Evolutionary conservation across 2,113 vertebrate genomes (phyloP), one percentile per base, ranked within the genome.

Genomic region (Lonchura striata): DNA sequence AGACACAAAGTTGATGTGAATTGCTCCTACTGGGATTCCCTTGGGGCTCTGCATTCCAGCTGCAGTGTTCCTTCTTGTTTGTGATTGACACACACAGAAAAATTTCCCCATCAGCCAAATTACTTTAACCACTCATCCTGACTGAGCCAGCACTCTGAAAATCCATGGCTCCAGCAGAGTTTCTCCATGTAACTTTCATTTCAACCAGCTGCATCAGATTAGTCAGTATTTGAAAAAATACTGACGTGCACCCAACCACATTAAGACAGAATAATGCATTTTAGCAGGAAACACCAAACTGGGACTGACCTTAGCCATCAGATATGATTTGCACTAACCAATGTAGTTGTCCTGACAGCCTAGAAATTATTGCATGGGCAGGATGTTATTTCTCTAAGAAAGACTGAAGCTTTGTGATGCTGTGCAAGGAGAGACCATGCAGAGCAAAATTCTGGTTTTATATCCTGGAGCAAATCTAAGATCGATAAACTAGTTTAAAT

Each of bases 231-330:
- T 68, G 27, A 50, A 68, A 79, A 70, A 46, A 33, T 8, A 41
- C 8, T 4, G 1, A 7, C 2, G 15, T 5, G 2, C 0, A 0
- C 24, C 41, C 22, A 57, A n/a, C 2, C 13, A 61, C 13, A 31
- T 41, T 21, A 52, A 72, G 50, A 22, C 2, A 69, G 19, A 35
- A 68, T 41, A 80, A 59, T 27, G 4, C 7, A 20, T 49, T 86
- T 92, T 77, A 66, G 46, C 30, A 37, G 28, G 31, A 52, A 83
- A 83, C 14, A 68, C 3, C 24, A 21, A 86, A 56, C 15, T 69
- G 27, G 25, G 84, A 19, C 9, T 15, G 8, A 25, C 24, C 18
- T 80, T 70, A 35, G 6, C 39, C 54, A 7, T 59, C 69, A 53
- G 83, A 33, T 25, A 21, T 33, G 39, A 25, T 61, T 92, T 52